Percentiles rank a stretch among this genome's conserved stretches.
Conservation (phyloP, 2,113 vertebrate species). For the Rostratula benghalensis region DNA sequence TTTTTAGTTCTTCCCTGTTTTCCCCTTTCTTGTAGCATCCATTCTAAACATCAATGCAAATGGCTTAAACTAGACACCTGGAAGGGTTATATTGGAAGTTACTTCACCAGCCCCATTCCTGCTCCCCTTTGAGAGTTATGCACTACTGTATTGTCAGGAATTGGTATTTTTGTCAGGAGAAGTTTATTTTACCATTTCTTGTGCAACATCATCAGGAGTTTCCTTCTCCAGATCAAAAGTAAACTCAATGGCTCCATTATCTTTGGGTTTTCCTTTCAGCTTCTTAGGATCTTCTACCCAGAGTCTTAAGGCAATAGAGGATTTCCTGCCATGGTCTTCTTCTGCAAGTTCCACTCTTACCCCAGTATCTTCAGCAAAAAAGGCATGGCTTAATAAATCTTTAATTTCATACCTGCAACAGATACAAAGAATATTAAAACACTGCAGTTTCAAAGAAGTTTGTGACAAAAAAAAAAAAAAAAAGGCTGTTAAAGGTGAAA, state of each 20-base stretch:
- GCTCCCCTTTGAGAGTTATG: conserved; percentile 19
- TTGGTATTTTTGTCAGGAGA: neutral
- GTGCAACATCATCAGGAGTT: conserved; percentile 94
- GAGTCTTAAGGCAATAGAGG: conserved; percentile 92
- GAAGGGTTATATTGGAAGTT: neutral
- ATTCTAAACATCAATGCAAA: neutral
- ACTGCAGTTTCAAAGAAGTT: neutral
- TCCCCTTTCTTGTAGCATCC: neutral
- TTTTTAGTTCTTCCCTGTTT: neutral
- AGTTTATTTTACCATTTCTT: conserved; percentile 92
- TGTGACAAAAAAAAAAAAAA: neutral
- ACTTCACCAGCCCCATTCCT: neutral
- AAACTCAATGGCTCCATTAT: conserved; percentile 97
- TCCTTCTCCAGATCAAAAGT: conserved; percentile 93
- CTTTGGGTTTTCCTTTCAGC: conserved; percentile 97
- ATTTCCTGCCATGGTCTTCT: conserved; percentile 93
- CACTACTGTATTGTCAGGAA: neutral
- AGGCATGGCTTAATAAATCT: conserved; percentile 96
- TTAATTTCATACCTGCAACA: conserved; percentile 92
- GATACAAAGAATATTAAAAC: conserved; percentile 25
- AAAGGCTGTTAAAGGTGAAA: neutral
- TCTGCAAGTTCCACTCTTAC: conserved; percentile 97
- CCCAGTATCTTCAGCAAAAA: conserved; percentile 98
- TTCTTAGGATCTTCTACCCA: conserved; percentile 99
- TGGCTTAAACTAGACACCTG: neutral